Evolutionary conservation across 2,888 invertebrate species (phyloP).

Genomic region (Tachystola acroxantha): DNA sequence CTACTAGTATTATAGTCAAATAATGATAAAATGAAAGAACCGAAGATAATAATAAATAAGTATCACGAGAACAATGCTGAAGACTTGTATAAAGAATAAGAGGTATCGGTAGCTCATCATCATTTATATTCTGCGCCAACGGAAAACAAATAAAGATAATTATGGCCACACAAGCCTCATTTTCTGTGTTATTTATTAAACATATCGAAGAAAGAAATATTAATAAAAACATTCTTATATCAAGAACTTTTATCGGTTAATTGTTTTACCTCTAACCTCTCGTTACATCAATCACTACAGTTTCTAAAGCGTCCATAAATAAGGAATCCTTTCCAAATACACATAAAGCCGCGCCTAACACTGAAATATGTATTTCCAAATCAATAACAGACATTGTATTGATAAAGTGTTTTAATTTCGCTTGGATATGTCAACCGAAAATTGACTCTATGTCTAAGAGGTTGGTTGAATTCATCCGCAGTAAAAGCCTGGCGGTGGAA

Average conservation of each 20-base stretch:
- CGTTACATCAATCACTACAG: constrained; percentile 4
- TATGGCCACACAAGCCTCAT: too few species aligned
- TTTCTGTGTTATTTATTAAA: too few species aligned
- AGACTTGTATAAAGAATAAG: too few species aligned
- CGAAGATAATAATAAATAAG: too few species aligned
- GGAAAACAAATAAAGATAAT: constrained; percentile 1
- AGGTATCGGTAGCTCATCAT: too few species aligned
- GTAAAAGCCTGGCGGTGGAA: not conserved
- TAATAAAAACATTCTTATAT: too few species aligned
- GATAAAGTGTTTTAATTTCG: not conserved
- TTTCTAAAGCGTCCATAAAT: constrained; percentile 11
- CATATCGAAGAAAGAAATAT: too few species aligned
- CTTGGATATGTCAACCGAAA: not conserved
- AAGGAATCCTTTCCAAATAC: constrained; percentile 9
- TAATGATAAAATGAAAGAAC: too few species aligned
- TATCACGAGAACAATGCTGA: too few species aligned
- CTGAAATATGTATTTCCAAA: constrained; percentile 5
- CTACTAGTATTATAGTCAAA: too few species aligned
- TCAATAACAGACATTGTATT: constrained; percentile 5
- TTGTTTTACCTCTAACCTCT: constrained; percentile 10
- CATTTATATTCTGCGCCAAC: too few species aligned
- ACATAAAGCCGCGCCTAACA: constrained; percentile 3
- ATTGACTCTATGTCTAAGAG: not conserved
- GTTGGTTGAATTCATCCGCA: not conserved
- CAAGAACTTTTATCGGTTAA: constrained; percentile 8